Evolutionary conservation across 2,888 invertebrate genomes (phyloP).

Genomic region (Euzophera pinguis): DNA sequence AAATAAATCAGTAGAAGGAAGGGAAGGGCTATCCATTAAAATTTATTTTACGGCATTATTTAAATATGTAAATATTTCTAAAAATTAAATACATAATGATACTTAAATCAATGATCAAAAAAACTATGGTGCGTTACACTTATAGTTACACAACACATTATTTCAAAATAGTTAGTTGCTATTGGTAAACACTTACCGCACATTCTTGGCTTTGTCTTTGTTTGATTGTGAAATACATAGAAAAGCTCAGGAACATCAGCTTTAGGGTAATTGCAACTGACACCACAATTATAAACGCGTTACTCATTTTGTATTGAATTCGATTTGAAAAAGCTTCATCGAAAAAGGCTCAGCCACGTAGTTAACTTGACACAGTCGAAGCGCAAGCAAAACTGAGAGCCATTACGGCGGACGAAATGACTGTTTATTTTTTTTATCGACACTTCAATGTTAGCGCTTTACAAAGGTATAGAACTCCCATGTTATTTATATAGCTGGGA

Average conservation of each 20-base stretch:
- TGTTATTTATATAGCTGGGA: constrained; percentile 4
- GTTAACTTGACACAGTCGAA: constrained; percentile 16
- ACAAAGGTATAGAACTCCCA: constrained; percentile 38
- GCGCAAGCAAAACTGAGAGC: constrained; percentile 45
- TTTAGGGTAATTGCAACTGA: constrained; percentile 64
- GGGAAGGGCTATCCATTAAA: no score
- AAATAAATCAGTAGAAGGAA: no score
- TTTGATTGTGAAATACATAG: constrained; percentile 60
- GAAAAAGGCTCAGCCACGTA: constrained; percentile 11
- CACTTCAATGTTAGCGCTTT: constrained; percentile 36
- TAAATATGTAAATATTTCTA: no score
- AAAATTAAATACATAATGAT: no score
- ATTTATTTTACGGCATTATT: no score
- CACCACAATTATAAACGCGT: constrained; percentile 65
- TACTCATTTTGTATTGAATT: constrained; percentile 35
- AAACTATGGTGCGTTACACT: no score
- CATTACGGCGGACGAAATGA: constrained; percentile 37
- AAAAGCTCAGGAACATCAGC: constrained; percentile 64
- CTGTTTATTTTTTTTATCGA: constrained; percentile 56
- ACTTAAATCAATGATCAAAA: no score
- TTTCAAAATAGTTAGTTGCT: no score
- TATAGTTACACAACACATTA: no score
- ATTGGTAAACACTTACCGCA: constrained; percentile 37
- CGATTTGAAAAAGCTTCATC: constrained; percentile 10
- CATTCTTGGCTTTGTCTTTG: constrained; percentile 29